A percentile compares a stretch with the other conserved stretches of the same genome.
Evolutionary conservation across 2,113 vertebrate genomes (phyloP).

Genomic region (Scomber scombrus): DNA sequence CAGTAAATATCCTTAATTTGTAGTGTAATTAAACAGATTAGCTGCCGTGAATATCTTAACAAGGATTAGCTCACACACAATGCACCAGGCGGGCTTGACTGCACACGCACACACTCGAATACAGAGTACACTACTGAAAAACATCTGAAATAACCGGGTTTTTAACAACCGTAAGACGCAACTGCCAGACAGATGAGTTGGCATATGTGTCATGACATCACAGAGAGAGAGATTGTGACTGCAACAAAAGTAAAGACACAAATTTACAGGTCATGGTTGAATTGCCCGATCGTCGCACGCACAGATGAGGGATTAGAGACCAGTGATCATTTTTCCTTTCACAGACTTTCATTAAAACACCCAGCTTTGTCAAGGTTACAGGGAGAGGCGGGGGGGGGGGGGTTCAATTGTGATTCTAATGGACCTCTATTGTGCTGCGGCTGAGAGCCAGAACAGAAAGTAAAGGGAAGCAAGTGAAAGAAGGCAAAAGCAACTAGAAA

Average conservation of each 20-base stretch:
- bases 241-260: not conserved
- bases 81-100: conserved; percentile 38
- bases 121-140: conserved; percentile 26
- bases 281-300: conserved; percentile 23
- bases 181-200: not conserved
- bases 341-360: conserved; percentile 48
- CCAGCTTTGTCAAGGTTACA: conserved; percentile 63
- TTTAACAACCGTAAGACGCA: not conserved
- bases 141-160: conserved; percentile 18
- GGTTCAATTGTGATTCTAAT: conserved; percentile 69
- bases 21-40: conserved; percentile 83
- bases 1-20: conserved; percentile 81
- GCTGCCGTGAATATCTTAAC: conserved; percentile 77
- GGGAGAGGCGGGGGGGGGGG: not conserved
- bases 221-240: not conserved
- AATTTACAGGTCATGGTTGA: conserved; percentile 22
- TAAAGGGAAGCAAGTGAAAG: conserved; percentile 35
- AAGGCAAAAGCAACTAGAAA: conserved; percentile 25
- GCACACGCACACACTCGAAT: conserved; percentile 38
- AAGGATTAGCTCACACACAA: conserved; percentile 74
- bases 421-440: conserved; percentile 52
- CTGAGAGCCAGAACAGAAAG: conserved; percentile 55
- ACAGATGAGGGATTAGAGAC: conserved; percentile 48
- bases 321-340: conserved; percentile 42
- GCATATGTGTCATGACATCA: not conserved